Evolutionary conservation across 53 echinoderm and acorn worm genomes (phyloP).

Genomic region (Echinometra lucunter): DNA sequence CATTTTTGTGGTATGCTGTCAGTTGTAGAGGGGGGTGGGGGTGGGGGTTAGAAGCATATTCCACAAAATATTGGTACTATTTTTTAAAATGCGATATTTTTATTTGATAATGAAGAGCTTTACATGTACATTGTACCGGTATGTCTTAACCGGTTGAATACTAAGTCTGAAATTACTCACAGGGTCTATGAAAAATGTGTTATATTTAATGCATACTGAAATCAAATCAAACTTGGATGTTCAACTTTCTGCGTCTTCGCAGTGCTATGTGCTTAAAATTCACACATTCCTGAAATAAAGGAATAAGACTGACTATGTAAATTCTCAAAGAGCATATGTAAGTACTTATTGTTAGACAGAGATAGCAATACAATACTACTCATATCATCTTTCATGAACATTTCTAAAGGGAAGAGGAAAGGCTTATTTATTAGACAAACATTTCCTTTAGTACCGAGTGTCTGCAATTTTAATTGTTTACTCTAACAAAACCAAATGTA

Average conservation of each 20-base stretch:
- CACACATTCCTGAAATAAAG: neutral
- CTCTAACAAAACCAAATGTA: too few species aligned
- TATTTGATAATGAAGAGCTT: neutral
- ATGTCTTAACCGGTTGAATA: too few species aligned
- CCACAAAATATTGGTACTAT: too few species aligned
- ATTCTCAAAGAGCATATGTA: too few species aligned
- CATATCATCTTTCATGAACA: neutral
- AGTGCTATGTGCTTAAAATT: neutral
- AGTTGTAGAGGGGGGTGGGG: neutral
- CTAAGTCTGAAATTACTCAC: too few species aligned
- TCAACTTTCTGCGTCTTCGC: neutral
- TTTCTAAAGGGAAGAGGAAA: neutral
- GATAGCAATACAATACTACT: neutral
- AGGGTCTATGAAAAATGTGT: too few species aligned
- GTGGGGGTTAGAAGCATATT: neutral
- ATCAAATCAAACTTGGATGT: too few species aligned
- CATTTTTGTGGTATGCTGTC: neutral
- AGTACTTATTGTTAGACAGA: neutral
- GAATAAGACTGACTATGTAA: neutral
- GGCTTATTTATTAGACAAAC: neutral
- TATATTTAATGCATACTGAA: neutral
- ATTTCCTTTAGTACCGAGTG: too few species aligned
- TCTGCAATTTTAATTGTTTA: too few species aligned
- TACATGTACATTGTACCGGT: too few species aligned
- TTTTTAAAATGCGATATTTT: too few species aligned